phyloP scores from a whole-genome alignment of 2,888 invertebrate genomes.

The Sphaerophoria taeniata region DNA sequence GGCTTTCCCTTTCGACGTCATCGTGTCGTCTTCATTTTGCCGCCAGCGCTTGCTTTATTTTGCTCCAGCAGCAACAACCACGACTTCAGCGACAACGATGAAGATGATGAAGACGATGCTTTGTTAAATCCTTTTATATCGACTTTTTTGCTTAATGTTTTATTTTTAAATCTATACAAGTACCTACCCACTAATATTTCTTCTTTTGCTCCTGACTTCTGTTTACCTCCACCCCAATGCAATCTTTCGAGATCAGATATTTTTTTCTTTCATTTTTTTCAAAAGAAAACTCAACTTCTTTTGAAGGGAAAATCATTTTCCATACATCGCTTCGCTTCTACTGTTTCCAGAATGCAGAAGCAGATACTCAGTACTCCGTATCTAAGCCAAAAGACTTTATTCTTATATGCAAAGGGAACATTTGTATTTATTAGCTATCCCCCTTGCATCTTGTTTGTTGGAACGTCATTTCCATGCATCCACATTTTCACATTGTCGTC shows the following conservation, averaged over 20 bases:
- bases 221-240: not conserved
- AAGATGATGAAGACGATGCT: constrained; percentile 17
- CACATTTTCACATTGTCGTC: constrained; percentile 25
- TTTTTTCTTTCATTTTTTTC: not conserved
- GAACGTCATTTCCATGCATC: constrained; percentile 45
- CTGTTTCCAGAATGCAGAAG: not conserved
- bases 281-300: constrained; percentile 51
- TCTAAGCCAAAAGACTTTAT: constrained; percentile 24
- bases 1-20: constrained; percentile 74
- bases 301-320: constrained; percentile 42
- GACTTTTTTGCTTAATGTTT: constrained; percentile 32
- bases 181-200: constrained; percentile 14
- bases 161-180: constrained; percentile 21
- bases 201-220: not conserved
- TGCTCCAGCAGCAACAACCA: not conserved
- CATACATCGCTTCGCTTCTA: not conserved
- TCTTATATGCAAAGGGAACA: constrained; percentile 13
- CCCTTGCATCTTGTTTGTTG: constrained; percentile 24
- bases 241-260: not conserved
- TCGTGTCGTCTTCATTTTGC: constrained; percentile 56
- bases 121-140: constrained; percentile 35
- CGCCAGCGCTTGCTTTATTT: not conserved
- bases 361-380: not conserved
- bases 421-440: constrained; percentile 52
- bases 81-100: not conserved